Evolutionary conservation across 2,888 invertebrate genomes (phyloP).

Genomic region (Crematogaster levior): DNA sequence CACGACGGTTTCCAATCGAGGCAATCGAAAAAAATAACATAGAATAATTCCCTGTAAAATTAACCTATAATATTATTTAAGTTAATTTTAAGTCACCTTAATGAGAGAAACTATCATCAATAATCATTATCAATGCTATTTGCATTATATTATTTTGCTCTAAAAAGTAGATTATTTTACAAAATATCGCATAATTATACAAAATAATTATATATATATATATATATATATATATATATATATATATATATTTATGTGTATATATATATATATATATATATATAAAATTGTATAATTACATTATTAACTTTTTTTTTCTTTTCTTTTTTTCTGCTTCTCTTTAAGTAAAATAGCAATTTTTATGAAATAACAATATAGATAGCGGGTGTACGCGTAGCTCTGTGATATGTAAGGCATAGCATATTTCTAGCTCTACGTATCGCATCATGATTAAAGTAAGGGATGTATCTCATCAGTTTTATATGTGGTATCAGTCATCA

Average conservation of each 20-base stretch:
- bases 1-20: background rate
- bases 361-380: slow-evolving; percentile 74
- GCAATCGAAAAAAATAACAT: background rate
- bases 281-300: too few species aligned
- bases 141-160: background rate
- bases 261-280: too few species aligned
- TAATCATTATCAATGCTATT: background rate
- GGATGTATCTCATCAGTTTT: slow-evolving; percentile 81
- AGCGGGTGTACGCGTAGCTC: slow-evolving; percentile 85
- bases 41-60: background rate
- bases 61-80: background rate
- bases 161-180: background rate
- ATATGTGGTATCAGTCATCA: slow-evolving; percentile 81
- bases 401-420: slow-evolving; percentile 86
- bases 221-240: too few species aligned
- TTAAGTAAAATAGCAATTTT: background rate
- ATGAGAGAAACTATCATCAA: background rate
- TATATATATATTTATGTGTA: too few species aligned
- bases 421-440: slow-evolving; percentile 82
- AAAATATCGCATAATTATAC: background rate
- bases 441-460: slow-evolving; percentile 81
- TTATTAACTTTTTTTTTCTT: background rate
- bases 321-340: background rate
- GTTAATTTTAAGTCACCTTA: background rate
- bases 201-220: background rate